A percentile compares a stretch with the other conserved stretches of the same genome.
Evolutionary conservation across 2,888 invertebrate species (phyloP).

Genomic region (Pecten maximus): DNA sequence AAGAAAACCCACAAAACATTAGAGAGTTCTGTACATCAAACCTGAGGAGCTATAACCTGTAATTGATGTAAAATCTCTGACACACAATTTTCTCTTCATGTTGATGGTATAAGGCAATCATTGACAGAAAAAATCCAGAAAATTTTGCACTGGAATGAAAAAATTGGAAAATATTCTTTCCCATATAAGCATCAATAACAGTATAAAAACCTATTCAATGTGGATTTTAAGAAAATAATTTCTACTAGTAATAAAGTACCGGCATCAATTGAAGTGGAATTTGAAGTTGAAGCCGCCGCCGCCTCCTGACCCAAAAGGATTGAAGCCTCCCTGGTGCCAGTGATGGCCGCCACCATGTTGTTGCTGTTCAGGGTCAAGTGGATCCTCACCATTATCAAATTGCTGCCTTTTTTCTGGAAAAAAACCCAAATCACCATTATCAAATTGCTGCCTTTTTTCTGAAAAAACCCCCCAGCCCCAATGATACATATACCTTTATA

Average conservation of each 20-base stretch:
- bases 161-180: not conserved
- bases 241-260: slow-evolving; percentile 36
- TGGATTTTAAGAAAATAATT: slow-evolving; percentile 35
- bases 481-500: no score
- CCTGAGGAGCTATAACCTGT: no score
- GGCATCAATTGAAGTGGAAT: slow-evolving; percentile 92
- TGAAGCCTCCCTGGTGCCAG: slow-evolving; percentile 81
- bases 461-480: no score
- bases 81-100: not conserved
- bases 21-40: no score
- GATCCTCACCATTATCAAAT: slow-evolving; percentile 98
- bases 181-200: not conserved
- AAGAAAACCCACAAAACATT: no score
- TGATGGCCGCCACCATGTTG: slow-evolving; percentile 77
- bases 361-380: slow-evolving; percentile 94
- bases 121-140: not conserved
- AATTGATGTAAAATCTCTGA: not conserved
- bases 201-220: not conserved
- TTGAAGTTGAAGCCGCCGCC: slow-evolving; percentile 93
- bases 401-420: slow-evolving; percentile 93
- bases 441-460: slow-evolving; percentile 96
- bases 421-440: slow-evolving; percentile 93
- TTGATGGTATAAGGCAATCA: not conserved
- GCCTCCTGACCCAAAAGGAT: slow-evolving; percentile 86
- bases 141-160: slow-evolving; percentile 22